Conservation (phyloP, 1,140 invertebrate genomes). For the Bombus sylvicola region DNA sequence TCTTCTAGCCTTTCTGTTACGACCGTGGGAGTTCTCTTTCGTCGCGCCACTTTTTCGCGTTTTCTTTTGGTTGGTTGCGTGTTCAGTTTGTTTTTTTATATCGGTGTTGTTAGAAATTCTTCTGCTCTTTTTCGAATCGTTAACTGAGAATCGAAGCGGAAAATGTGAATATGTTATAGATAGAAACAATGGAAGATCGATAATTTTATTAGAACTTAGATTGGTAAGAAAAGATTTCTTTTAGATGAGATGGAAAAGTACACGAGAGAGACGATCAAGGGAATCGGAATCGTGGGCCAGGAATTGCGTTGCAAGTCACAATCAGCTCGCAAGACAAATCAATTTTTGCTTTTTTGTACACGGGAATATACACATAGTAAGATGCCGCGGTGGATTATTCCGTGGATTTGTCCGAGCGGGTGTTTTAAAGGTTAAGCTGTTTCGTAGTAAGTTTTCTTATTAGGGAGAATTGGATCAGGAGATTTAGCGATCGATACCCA, state of each 20-base stretch:
- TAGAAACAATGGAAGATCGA: no score
- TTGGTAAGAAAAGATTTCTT: neutral
- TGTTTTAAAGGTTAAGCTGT: constrained; percentile 79
- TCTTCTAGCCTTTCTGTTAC: neutral
- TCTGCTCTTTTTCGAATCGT: neutral
- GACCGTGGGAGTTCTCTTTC: neutral
- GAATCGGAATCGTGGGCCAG: constrained; percentile 80
- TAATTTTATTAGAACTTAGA: neutral
- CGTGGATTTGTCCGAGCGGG: constrained; percentile 80
- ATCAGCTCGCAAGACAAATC: constrained; percentile 82
- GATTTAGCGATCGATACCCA: constrained; percentile 27
- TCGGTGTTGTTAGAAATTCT: neutral
- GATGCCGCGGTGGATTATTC: neutral
- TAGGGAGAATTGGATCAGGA: constrained; percentile 75
- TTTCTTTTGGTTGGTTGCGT: neutral
- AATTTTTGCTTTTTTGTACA: constrained; percentile 73
- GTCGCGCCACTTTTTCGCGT: neutral
- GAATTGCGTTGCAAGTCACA: constrained; percentile 84
- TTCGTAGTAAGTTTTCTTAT: constrained; percentile 78
- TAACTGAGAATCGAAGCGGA: neutral
- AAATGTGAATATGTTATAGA: neutral
- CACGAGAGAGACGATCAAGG: constrained; percentile 48
- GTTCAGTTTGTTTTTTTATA: neutral
- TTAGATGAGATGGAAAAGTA: neutral
- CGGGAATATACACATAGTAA: constrained; percentile 55